A percentile compares a stretch with the other conserved stretches of the same genome.
These are phyloP conservation scores for Australoheros facetus DNA, from an alignment of 2,797 vertebrate genomes.

Conservation along the genomic window DNA sequence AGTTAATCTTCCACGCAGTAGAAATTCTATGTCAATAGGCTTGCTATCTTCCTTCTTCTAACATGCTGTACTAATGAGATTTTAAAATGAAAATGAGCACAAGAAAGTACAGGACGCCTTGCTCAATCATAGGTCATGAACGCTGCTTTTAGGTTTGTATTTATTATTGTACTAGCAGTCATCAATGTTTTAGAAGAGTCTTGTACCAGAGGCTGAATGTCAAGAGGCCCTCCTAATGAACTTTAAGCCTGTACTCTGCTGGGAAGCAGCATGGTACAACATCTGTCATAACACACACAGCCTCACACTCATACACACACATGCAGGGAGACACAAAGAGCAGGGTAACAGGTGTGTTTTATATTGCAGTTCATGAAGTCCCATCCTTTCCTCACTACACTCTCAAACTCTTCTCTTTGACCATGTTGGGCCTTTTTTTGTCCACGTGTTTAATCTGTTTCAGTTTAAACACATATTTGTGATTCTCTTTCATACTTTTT, in stretches of 20 bases:
- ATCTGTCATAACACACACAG: constrained; percentile 74
- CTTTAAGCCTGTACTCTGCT: constrained; percentile 63
- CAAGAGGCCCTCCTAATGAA: constrained; percentile 61
- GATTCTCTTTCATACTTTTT: neutral
- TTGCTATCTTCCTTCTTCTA: neutral
- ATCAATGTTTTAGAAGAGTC: constrained; percentile 59
- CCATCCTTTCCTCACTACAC: constrained; percentile 3
- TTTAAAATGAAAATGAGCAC: constrained; percentile 7
- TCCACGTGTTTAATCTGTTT: neutral
- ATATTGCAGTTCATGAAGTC: constrained; percentile 8
- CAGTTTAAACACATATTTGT: neutral
- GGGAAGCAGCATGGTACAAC: constrained; percentile 68
- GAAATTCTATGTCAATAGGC: neutral
- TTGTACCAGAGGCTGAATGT: constrained; percentile 63
- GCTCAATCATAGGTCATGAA: neutral
- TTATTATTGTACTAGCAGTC: constrained; percentile 62
- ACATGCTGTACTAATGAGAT: neutral
- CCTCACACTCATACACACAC: constrained; percentile 33
- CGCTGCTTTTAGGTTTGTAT: constrained; percentile 12
- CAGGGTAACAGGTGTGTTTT: constrained; percentile 59
- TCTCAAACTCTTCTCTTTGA: neutral
- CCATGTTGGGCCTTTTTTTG: neutral
- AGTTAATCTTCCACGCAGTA: neutral
- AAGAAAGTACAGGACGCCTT: neutral
- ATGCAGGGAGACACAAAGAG: constrained; percentile 33